phyloP scores from a whole-genome alignment of 1,140 invertebrate species.

The Metopolophium dirhodum region DNA sequence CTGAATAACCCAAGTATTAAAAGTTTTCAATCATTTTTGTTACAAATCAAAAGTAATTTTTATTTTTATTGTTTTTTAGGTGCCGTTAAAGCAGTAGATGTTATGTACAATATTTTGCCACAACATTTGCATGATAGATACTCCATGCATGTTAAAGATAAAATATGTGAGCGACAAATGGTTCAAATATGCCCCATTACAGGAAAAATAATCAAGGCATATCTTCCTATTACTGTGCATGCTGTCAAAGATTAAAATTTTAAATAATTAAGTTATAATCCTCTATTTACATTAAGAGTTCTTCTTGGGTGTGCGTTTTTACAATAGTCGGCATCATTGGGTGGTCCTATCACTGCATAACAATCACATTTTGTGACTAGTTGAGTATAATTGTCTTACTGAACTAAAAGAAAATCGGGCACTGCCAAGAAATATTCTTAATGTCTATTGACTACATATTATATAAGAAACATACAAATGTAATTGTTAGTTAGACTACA shows the following conservation, averaged over 20 bases:
- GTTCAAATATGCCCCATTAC: constrained; percentile 35
- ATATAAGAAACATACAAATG: neutral
- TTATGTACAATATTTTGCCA: constrained; percentile 51
- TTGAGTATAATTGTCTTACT: too few species aligned
- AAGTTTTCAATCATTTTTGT: neutral
- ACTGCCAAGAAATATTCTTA: too few species aligned
- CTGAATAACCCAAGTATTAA: neutral
- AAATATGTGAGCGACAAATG: constrained; percentile 14
- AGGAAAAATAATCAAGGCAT: neutral
- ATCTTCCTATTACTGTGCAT: constrained; percentile 38
- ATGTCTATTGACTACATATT: neutral
- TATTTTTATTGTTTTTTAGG: constrained; percentile 11
- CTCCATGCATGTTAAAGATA: constrained; percentile 15
- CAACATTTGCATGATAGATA: constrained; percentile 48
- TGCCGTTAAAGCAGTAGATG: constrained; percentile 35
- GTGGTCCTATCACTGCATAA: too few species aligned
- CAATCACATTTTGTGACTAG: too few species aligned
- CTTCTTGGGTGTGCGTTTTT: neutral
- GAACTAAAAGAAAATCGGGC: too few species aligned
- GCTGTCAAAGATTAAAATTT: constrained; percentile 36
- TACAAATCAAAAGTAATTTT: neutral
- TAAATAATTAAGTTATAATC: neutral
- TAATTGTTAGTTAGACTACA: neutral
- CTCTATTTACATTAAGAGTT: neutral
- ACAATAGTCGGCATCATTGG: neutral